Base-by-base conservation (phyloP, 2,888 invertebrate genomes). In the Cerastis leucographa region DNA sequence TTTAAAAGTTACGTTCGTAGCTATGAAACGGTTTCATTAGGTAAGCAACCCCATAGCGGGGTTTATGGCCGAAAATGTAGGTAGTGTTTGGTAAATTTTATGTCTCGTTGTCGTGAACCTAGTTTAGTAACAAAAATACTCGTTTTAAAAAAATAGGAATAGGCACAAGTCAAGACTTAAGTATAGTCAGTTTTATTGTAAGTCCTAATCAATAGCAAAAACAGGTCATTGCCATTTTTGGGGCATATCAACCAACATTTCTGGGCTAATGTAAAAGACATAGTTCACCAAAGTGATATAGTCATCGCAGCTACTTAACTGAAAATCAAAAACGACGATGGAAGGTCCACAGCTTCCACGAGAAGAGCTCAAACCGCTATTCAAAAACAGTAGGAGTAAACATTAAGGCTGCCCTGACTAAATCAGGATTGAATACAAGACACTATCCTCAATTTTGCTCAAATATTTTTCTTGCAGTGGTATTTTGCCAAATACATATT, bases 31-130 rank as follows among this genome's bases (percentile, higher is more conserved):
- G 56, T 85, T 83, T 81, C 61, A 81, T 81, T 51, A 56, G 85
- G 81, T 73, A 76, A 76, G 56, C 64, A 81, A 85, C 76, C 85
- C 73, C 73, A 68, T 61, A 19, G 59, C 51, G 64, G 4, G 29
- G 51, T 85, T 85, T 85, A 83, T 69, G 76, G 61, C 70, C 65
- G n/a, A 17, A 46, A 85, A 81, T 80, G 11, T 71, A 65, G 81
- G 11, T 71, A 65, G 81, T 76, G 74, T 81, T 71, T 14, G 17
- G 14, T 51, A 49, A 51, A 22, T 35, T 78, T 68, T 54, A 79
- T 74, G 61, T 65, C 35, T 67, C 29, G 29, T 22, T 46, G 40
- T 51, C 54, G 35, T 69, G 51, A 66, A 78, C 59, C 19, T 74
- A 80, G 61, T 74, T 44, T 46, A 22, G 29, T 0, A n/a, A 19